phyloP scores from a whole-genome alignment of 2,113 vertebrate species.

The Cyanistes caeruleus region DNA sequence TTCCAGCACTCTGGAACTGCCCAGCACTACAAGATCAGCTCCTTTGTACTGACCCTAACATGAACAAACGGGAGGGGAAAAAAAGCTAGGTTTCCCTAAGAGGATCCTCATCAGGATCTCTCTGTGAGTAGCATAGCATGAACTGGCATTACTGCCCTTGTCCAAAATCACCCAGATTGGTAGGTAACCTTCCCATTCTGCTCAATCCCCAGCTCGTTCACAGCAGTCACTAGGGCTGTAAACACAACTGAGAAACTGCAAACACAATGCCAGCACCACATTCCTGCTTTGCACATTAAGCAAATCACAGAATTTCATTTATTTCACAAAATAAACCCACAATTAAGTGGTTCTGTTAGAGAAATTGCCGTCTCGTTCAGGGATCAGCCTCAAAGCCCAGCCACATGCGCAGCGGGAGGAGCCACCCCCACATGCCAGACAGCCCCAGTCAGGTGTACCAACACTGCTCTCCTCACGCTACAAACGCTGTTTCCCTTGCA shows the following conservation, averaged over 20 bases:
- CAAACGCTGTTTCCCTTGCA: rapidly evolving
- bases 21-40: not conserved
- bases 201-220: not conserved
- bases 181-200: not conserved
- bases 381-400: not conserved
- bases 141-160: not conserved
- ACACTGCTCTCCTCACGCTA: not conserved
- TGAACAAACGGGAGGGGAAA: not conserved
- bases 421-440: not conserved
- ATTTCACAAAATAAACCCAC: constrained; percentile 48
- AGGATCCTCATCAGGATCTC: not conserved
- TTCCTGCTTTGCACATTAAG: constrained; percentile 78
- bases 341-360: constrained; percentile 19
- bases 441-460: not conserved
- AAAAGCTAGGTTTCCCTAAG: not conserved
- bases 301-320: constrained; percentile 66
- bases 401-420: not conserved
- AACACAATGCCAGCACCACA: constrained; percentile 64
- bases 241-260: constrained; percentile 75
- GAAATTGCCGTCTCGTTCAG: not conserved
- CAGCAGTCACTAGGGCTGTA: not conserved
- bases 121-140: not conserved
- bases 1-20: not conserved
- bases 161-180: not conserved
- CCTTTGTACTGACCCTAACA: not conserved